phyloP scores from a whole-genome alignment of 2,113 vertebrate genomes.

The Meleagris gallopavo region DNA sequence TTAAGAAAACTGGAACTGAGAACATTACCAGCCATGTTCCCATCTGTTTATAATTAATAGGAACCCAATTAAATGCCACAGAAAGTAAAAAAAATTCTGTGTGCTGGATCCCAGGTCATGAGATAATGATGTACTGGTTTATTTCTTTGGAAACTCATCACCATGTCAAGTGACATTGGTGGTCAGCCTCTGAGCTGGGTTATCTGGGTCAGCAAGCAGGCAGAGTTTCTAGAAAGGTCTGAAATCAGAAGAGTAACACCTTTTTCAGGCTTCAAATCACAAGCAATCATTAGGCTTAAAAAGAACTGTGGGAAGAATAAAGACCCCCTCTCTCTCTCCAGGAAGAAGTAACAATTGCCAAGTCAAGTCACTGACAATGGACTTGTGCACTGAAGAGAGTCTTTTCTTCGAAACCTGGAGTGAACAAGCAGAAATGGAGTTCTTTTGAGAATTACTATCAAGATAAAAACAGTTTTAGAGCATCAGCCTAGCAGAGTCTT shows the following conservation, averaged over 20 bases:
- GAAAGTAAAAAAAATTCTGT: background rate
- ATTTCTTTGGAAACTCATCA: background rate
- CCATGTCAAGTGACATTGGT: background rate
- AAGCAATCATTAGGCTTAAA: background rate
- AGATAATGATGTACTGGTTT: no score
- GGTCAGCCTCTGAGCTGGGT: background rate
- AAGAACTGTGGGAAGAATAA: background rate
- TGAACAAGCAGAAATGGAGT: background rate
- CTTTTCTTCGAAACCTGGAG: background rate
- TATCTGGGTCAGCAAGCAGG: background rate
- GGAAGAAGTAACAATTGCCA: background rate
- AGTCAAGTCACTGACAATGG: background rate
- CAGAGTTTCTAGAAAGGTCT: background rate
- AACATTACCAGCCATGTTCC: background rate
- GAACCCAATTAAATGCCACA: background rate
- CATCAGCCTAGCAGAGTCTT: background rate
- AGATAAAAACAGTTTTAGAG: background rate
- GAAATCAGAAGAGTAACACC: background rate
- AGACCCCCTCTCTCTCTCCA: background rate
- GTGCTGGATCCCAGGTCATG: background rate
- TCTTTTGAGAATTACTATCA: background rate
- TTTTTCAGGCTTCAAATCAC: background rate
- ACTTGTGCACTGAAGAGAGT: background rate
- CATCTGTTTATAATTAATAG: background rate
- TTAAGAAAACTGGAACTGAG: background rate